Percentiles rank a stretch among this genome's conserved stretches.
Conservation (phyloP, 2,797 vertebrate species). For the Rhynchotus rufescens region DNA sequence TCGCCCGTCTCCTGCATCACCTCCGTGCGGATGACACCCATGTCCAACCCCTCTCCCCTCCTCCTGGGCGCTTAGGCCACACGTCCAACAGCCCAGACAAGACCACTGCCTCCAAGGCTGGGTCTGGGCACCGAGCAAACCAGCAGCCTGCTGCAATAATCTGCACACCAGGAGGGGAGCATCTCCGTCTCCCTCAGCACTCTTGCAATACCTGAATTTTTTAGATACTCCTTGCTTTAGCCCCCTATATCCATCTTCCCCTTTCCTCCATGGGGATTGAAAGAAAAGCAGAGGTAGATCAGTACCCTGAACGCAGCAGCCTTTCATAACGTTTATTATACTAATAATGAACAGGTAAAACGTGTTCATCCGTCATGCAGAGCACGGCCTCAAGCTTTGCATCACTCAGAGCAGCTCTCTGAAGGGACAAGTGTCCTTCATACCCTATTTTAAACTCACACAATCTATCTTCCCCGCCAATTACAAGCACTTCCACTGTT, state of each 20-base stretch:
- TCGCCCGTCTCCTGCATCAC: background rate
- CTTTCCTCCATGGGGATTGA: background rate
- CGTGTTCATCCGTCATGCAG: background rate
- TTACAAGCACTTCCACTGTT: background rate
- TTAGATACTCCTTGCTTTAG: background rate
- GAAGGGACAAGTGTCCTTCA: background rate
- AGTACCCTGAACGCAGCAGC: background rate
- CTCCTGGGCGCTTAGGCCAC: fast-evolving
- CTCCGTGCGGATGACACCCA: background rate
- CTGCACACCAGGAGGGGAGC: no score
- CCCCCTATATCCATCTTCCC: background rate
- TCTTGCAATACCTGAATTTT: background rate
- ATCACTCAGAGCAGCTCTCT: background rate
- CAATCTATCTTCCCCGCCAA: background rate
- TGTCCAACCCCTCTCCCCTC: background rate
- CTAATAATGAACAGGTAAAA: background rate
- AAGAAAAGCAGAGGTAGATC: background rate
- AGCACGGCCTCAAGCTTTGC: background rate
- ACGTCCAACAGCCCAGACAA: background rate
- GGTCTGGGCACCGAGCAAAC: background rate
- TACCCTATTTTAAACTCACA: background rate
- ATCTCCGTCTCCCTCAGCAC: background rate
- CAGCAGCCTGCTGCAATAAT: background rate
- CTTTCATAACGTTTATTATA: background rate
- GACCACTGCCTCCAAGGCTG: background rate